Evolutionary conservation across 2,797 vertebrate species (phyloP), one percentile per base, ranked within the genome.

Genomic region (Pelochelys cantorii): DNA sequence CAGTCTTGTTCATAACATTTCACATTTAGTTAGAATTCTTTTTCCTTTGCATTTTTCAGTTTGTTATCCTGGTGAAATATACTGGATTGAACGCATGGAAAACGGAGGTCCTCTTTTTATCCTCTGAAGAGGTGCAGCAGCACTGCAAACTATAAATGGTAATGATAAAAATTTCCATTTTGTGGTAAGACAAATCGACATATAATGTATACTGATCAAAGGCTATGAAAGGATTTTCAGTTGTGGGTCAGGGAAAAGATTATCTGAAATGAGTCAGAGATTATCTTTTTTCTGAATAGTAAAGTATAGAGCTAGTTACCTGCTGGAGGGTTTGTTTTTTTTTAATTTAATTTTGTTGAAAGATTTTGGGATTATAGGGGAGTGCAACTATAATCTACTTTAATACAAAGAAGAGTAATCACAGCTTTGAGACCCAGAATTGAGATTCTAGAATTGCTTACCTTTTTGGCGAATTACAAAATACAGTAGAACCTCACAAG

Each of bases 31-130:
- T 85, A 82, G 20, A 37, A 71, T 10, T 1, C 65, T 27, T 62
- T 27, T 54, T 81, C 79, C 42, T 0, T 59, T 84, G 14, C 75
- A 7, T 94, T 95, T 77, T 95, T 88, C 86, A 97, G 96, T 86
- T 90, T 84, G 34, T 18, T n/a, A 68, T 87, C 55, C 29, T 81
- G 85, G 56, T 53, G 83, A 88, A 93, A 84, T 13, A n/a, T 18
- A 84, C 29, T 87, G 89, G 75, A 88, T 27, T 81, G 79, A 92
- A 62, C n/a, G 5, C 84, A 86, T 85, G 87, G 77, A 71, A 85
- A 54, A 94, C 93, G 93, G 93, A 96, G 96, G 92, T 87, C 18
- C 37, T 87, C 80, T 77, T 4, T 90, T 95, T 83, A 81, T 95
- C 42, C 84, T 81, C 74, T 59, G 87, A 85, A 91, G 81, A 95